Percentiles rank a stretch among this genome's conserved stretches.
Conservation (phyloP, 2,797 vertebrate genomes). For the Molossus alvarezi region DNA sequence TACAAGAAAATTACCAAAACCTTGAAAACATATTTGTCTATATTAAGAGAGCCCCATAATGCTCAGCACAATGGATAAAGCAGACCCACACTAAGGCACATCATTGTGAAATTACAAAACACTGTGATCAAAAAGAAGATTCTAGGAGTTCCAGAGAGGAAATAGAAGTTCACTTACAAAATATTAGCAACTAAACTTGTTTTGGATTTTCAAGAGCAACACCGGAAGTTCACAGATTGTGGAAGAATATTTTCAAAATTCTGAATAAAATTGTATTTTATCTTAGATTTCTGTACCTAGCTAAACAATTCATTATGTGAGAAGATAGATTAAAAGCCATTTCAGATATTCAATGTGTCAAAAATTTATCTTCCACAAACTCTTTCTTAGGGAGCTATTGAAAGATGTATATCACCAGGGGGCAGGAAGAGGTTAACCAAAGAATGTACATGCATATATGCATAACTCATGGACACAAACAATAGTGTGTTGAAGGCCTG, state of each 20-base stretch:
- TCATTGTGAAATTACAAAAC: background rate
- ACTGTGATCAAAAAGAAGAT: background rate
- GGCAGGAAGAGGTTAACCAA: no score
- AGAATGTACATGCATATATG: no score
- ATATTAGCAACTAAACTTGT: background rate
- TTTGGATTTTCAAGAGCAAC: background rate
- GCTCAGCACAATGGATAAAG: background rate
- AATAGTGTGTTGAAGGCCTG: no score
- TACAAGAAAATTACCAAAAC: background rate
- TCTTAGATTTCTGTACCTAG: background rate
- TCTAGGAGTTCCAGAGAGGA: background rate
- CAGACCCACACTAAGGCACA: background rate
- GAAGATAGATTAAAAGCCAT: background rate
- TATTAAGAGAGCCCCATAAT: background rate
- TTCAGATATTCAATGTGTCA: background rate
- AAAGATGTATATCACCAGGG: background rate
- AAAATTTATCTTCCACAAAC: background rate
- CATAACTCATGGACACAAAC: no score
- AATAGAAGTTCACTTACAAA: background rate
- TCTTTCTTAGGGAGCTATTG: background rate
- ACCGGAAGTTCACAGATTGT: background rate
- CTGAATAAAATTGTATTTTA: background rate
- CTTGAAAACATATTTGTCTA: constrained; percentile 1
- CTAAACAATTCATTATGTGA: background rate
- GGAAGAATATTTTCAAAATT: background rate